Evolutionary conservation across 1,140 invertebrate genomes (phyloP).

Genomic region (Mercenaria mercenaria): DNA sequence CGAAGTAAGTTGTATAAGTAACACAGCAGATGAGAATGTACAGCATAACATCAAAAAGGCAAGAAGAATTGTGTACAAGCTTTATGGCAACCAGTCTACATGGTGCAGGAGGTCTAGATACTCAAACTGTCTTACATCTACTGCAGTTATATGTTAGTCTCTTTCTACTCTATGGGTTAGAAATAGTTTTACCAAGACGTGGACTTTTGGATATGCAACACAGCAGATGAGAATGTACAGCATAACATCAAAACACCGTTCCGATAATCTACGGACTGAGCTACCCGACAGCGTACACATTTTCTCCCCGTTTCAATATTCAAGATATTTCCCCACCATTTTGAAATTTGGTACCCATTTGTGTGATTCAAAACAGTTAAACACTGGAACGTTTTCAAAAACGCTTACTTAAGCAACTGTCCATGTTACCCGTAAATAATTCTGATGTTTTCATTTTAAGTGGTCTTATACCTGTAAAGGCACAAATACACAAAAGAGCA

Average conservation of each 20-base stretch:
- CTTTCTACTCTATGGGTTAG: constrained; percentile 1
- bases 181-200: background rate
- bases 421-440: background rate
- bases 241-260: constrained; percentile 9
- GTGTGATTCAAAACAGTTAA: no score
- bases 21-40: constrained; percentile 12
- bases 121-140: background rate
- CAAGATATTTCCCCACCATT: no score
- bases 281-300: no score
- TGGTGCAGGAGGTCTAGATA: background rate
- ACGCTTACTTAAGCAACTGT: background rate
- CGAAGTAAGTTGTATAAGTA: no score
- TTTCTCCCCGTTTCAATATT: no score
- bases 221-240: constrained; percentile 13
- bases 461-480: background rate
- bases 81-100: constrained; percentile 14
- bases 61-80: background rate
- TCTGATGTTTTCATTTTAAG: background rate
- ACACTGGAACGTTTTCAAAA: constrained; percentile 22
- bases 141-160: background rate
- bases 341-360: no score
- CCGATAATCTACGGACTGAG: no score
- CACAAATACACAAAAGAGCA: background rate
- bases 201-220: background rate
- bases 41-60: constrained; percentile 17